Evolutionary conservation across 2,797 vertebrate genomes (phyloP), one percentile per base, ranked within the genome.

Genomic region (Lindbergichthys nudifrons): DNA sequence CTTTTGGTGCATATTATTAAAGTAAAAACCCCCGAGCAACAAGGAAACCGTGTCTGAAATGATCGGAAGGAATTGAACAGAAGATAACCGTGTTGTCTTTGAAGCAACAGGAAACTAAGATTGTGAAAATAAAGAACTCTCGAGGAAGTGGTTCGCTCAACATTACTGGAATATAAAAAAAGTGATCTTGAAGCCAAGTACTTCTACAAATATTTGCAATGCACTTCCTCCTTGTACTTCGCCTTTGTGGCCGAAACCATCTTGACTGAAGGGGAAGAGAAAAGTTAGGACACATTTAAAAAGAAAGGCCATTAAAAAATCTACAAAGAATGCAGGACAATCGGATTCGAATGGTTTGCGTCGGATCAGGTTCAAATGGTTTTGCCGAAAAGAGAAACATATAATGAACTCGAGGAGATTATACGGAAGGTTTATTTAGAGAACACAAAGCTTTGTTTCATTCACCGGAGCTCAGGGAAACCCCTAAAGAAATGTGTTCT

Each of bases 361-460:
- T 60, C 11, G 9, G 12, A 45, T 36, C 39, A 21, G 13, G 10
- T 21, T 19, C 0, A 1, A 39, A 32, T 13, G 2, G 10, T 16
- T 72, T 59, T 51, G 13, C 14, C 6, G 9, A 42, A 47, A 64
- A n/a, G 41, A 64, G n/a, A 51, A 47, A n/a, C 13, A 0, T 26
- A 26, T 26, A 26, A 26, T 5, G 32, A 36, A 36, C 32, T 36
- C 8, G 6, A 36, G 32, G 32, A 36, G 32, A 36, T 36, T 26
- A 26, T 5, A 26, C 26, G 4, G 26, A 26, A 26, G 26, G 4
- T 26, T 26, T 74, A 39, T 45, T 39, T 48, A 45, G 0, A 54
- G 51, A 84, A 62, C n/a, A 18, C 52, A 51, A 26, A 32, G 58
- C 46, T 65, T 61, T 53, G 62, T 71, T 46, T 47, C 21, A 65